These are phyloP conservation scores for Papilio aristodemus DNA, from an alignment of 1,140 invertebrate species.

Conservation along the genomic window DNA sequence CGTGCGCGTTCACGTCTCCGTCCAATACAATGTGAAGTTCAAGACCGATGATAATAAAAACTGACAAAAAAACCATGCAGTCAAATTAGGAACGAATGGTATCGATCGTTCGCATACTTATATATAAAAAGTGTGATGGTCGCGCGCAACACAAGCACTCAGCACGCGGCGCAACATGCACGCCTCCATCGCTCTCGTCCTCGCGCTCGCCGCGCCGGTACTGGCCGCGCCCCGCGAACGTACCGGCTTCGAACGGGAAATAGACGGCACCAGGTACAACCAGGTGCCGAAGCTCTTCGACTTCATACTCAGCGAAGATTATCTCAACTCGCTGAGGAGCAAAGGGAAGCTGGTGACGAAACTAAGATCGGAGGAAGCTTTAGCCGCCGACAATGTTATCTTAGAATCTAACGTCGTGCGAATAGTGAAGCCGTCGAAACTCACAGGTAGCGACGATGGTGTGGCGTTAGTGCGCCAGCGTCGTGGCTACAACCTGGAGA, in stretches of 20 bases:
- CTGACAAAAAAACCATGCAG: slow-evolving; percentile 63
- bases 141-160: slow-evolving; percentile 73
- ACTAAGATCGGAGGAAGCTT: slow-evolving; percentile 62
- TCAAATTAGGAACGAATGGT: slow-evolving; percentile 74
- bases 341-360: slow-evolving; percentile 66
- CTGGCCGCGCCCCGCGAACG: slow-evolving; percentile 51
- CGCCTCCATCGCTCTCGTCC: slow-evolving; percentile 66
- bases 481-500: slow-evolving; percentile 79
- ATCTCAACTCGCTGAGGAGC: slow-evolving; percentile 60
- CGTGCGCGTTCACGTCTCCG: slow-evolving; percentile 46
- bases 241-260: slow-evolving; percentile 69
- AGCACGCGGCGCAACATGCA: slow-evolving; percentile 70
- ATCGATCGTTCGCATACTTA: slow-evolving; percentile 73
- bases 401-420: slow-evolving; percentile 73
- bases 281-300: slow-evolving; percentile 59
- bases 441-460: slow-evolving; percentile 43
- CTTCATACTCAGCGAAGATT: slow-evolving; percentile 62
- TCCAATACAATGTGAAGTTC: slow-evolving; percentile 63
- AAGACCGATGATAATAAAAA: slow-evolving; percentile 55
- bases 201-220: slow-evolving; percentile 56
- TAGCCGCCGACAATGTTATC: slow-evolving; percentile 74
- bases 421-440: slow-evolving; percentile 61
- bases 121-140: slow-evolving; percentile 70
- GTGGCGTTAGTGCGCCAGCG: slow-evolving; percentile 62
- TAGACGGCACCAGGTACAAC: slow-evolving; percentile 59